Conservation (phyloP, 2,113 vertebrate species). For the Myodes glareolus region DNA sequence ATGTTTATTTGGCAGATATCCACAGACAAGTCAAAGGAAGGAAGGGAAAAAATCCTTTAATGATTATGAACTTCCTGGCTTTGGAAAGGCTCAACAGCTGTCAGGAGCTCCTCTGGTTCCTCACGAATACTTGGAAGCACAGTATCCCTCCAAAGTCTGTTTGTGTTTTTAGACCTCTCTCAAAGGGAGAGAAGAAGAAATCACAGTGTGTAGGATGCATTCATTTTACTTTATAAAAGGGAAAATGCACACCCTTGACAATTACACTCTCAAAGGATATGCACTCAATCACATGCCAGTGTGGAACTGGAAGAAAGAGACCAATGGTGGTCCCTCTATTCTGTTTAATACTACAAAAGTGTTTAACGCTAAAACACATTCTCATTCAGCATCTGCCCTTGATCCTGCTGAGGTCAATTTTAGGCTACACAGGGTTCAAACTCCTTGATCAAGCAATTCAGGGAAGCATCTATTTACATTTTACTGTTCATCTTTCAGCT, state of each 20-base stretch:
- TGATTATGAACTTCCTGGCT: conserved; percentile 76
- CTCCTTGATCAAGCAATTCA: neutral
- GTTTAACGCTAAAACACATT: neutral
- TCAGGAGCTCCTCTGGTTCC: conserved; percentile 54
- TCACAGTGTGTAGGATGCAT: neutral
- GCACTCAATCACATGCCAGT: neutral
- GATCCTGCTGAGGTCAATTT: conserved; percentile 3
- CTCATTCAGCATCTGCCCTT: neutral
- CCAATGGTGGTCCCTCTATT: neutral
- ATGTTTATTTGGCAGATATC: conserved; percentile 49
- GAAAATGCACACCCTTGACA: neutral
- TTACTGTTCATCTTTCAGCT: neutral
- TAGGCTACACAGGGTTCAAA: neutral
- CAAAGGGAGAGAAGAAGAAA: conserved; percentile 15
- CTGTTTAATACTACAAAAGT: neutral
- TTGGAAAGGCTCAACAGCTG: conserved; percentile 70
- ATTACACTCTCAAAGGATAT: conserved; percentile 29
- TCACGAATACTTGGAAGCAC: conserved; percentile 63
- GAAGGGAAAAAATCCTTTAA: conserved; percentile 25
- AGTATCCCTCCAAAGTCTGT: neutral
- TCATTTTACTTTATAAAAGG: conserved; percentile 44
- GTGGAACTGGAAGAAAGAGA: neutral
- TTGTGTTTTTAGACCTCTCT: conserved; percentile 38
- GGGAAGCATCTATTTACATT: neutral
- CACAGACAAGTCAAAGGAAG: conserved; percentile 48